phyloP scores from a whole-genome alignment of 2,797 vertebrate species.

The Crotalus adamanteus region DNA sequence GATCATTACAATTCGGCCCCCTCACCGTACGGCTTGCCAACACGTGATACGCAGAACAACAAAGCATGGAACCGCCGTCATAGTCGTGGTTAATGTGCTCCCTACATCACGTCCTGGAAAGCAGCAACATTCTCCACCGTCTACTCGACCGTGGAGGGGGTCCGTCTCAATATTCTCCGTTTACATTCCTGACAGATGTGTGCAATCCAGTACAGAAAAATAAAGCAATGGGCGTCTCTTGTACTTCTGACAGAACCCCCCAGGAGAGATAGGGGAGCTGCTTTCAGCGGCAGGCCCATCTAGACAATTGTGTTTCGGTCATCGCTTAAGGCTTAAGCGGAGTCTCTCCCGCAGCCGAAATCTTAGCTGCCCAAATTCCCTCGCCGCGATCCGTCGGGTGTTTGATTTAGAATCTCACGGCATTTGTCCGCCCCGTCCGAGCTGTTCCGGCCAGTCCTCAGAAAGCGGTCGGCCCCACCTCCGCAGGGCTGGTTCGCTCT shows the following conservation, averaged over 20 bases:
- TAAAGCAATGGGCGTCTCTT: background rate
- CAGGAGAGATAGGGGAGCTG: background rate
- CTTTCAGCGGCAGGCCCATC: no score
- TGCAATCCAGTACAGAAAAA: background rate
- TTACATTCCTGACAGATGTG: background rate
- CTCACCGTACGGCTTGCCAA: background rate
- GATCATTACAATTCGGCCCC: background rate
- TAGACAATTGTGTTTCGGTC: background rate
- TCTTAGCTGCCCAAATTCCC: background rate
- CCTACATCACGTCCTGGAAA: background rate
- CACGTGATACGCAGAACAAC: background rate
- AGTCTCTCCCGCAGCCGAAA: background rate
- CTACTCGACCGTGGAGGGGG: background rate
- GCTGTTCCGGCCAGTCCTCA: background rate
- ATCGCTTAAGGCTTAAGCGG: background rate
- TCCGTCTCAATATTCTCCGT: background rate
- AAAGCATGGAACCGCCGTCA: background rate
- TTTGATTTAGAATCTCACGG: background rate
- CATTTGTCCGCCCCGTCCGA: background rate
- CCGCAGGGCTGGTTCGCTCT: background rate
- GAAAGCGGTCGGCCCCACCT: background rate
- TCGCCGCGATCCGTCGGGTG: background rate
- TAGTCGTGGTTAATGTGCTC: background rate
- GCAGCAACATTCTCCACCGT: background rate
- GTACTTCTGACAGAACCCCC: background rate